Conservation (phyloP, 2,113 vertebrate species). For the Riparia riparia region DNA sequence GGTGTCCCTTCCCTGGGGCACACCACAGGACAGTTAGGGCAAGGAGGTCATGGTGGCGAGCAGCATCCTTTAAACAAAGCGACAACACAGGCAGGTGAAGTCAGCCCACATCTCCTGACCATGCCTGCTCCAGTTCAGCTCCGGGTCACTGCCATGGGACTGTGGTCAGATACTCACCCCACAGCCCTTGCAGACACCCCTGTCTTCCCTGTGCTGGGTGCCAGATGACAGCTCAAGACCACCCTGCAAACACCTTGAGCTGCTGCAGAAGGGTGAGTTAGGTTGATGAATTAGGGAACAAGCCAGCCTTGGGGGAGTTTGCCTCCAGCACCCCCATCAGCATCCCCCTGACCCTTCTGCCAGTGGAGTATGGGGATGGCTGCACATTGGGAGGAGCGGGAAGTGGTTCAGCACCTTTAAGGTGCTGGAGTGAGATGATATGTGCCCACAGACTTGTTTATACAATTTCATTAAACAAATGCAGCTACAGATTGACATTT, state of each 20-base stretch:
- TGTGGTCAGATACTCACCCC: neutral
- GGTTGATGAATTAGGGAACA: neutral
- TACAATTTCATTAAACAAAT: conserved; percentile 26
- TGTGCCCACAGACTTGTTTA: neutral
- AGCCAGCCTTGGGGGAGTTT: neutral
- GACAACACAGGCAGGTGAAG: neutral
- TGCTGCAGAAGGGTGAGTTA: neutral
- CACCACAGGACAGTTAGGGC: neutral
- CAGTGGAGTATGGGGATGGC: accelerated
- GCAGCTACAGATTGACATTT: conserved; percentile 24
- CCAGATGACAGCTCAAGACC: neutral
- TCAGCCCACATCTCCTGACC: neutral
- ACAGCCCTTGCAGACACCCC: neutral
- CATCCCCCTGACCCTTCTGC: neutral
- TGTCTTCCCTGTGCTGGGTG: neutral
- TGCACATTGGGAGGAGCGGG: neutral
- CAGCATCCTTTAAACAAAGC: neutral
- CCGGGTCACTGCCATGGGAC: accelerated
- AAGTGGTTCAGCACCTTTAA: neutral
- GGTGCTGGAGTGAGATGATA: neutral
- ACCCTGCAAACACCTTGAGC: neutral
- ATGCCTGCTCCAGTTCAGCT: neutral
- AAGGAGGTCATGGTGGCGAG: neutral
- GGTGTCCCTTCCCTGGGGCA: neutral
- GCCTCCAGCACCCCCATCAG: neutral